These are phyloP conservation scores for Phyto melanocephala DNA, from an alignment of 2,888 invertebrate genomes.

Conservation along the genomic window DNA sequence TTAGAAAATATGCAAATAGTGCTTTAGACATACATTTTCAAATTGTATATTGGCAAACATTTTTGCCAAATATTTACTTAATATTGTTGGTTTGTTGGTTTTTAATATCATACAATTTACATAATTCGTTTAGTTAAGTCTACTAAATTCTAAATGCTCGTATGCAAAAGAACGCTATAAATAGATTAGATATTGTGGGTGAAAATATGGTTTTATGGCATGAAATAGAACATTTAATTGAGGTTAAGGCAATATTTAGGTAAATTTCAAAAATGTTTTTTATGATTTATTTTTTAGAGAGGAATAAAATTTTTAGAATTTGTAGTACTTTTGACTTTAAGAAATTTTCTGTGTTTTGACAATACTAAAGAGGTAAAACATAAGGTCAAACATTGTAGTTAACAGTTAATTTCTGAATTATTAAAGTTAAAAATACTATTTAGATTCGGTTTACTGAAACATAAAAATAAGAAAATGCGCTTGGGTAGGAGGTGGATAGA, in stretches of 20 bases:
- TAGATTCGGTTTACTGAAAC: too few relatives aligned
- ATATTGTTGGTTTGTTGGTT: conserved; percentile 50
- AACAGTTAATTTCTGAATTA: too few relatives aligned
- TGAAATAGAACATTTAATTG: background rate
- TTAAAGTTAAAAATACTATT: too few relatives aligned
- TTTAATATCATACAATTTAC: conserved; percentile 53
- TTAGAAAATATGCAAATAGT: conserved; percentile 45
- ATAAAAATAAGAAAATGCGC: too few relatives aligned
- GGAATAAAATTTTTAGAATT: too few relatives aligned
- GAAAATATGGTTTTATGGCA: background rate
- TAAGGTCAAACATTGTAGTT: too few relatives aligned
- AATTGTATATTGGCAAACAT: conserved; percentile 49
- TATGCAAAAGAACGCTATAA: background rate
- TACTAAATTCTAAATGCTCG: too few relatives aligned
- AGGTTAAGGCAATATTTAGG: background rate
- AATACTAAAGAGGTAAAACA: too few relatives aligned
- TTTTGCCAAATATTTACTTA: conserved; percentile 59
- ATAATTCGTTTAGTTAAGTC: conserved; percentile 55
- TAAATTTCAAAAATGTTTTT: background rate
- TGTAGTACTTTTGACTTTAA: too few relatives aligned
- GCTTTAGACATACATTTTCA: background rate
- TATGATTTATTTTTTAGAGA: too few relatives aligned
- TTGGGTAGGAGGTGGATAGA: too few relatives aligned
- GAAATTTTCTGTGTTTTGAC: too few relatives aligned
- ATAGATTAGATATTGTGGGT: conserved; percentile 16